Conservation (phyloP, 2,797 vertebrate genomes). For the Alcedo atthis region DNA sequence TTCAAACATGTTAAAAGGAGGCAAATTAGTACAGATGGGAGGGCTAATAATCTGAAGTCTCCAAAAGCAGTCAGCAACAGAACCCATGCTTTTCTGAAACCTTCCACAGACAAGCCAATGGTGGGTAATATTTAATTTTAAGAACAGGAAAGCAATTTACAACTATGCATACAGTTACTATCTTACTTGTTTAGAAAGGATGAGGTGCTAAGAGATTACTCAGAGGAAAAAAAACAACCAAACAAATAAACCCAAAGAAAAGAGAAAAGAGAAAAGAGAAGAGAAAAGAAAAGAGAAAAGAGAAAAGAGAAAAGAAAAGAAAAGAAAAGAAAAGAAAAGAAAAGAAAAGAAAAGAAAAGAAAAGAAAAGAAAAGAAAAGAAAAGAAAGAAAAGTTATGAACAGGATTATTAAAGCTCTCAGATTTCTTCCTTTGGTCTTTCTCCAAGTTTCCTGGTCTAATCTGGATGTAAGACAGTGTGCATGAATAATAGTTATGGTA, state of each 20-base stretch:
- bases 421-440: neutral
- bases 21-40: neutral
- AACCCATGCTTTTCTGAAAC: neutral
- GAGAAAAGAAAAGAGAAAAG: no score
- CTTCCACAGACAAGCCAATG: neutral
- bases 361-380: no score
- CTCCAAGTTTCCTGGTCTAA: neutral
- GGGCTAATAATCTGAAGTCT: neutral
- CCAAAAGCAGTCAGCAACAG: neutral
- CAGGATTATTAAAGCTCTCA: neutral
- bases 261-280: no score
- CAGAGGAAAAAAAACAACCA: neutral
- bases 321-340: no score
- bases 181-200: neutral
- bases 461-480: neutral
- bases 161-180: neutral
- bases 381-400: neutral
- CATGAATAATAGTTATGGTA: neutral
- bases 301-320: no score
- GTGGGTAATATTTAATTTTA: conserved; percentile 17
- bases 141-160: neutral
- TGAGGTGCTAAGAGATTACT: neutral
- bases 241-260: no score
- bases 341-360: no score
- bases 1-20: neutral